A percentile compares a stretch with the other conserved stretches of the same genome.
phyloP scores from a whole-genome alignment of 2,113 vertebrate species.

The Chaetura pelagica region DNA sequence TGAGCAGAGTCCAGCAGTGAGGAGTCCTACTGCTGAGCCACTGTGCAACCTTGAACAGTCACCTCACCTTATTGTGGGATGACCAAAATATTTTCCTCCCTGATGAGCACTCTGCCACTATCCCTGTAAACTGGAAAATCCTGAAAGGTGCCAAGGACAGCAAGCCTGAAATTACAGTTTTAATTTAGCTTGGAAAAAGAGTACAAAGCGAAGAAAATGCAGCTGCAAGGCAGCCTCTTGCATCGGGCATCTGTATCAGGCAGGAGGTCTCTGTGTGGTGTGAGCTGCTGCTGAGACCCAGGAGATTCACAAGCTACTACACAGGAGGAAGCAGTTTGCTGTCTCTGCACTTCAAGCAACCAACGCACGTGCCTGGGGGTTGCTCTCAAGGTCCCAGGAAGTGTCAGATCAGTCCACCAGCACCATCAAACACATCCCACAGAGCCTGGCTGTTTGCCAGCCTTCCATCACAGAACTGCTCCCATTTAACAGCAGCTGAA shows the following conservation, averaged over 20 bases:
- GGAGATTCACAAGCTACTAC: background rate
- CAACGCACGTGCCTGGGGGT: background rate
- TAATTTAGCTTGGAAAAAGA: conserved; percentile 1
- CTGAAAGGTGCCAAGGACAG: background rate
- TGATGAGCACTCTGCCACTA: background rate
- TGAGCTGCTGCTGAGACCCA: conserved; percentile 31
- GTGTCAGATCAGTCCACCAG: background rate
- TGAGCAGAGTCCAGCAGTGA: background rate
- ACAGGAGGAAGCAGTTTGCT: background rate
- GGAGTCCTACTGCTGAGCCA: background rate
- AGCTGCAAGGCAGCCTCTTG: background rate
- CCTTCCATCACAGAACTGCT: background rate
- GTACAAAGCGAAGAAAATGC: conserved; percentile 4
- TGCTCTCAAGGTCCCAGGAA: background rate
- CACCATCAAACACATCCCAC: background rate
- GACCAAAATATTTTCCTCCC: background rate
- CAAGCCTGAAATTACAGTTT: conserved; percentile 14
- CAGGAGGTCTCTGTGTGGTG: conserved; percentile 17
- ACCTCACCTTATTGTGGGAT: background rate
- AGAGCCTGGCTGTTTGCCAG: background rate
- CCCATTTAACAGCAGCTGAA: background rate
- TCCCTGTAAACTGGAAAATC: background rate
- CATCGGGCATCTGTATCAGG: background rate
- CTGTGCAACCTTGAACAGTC: background rate
- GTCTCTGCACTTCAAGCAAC: background rate